phyloP scores from a whole-genome alignment of 2,888 invertebrate genomes.

The Temnothorax rugatulus region DNA sequence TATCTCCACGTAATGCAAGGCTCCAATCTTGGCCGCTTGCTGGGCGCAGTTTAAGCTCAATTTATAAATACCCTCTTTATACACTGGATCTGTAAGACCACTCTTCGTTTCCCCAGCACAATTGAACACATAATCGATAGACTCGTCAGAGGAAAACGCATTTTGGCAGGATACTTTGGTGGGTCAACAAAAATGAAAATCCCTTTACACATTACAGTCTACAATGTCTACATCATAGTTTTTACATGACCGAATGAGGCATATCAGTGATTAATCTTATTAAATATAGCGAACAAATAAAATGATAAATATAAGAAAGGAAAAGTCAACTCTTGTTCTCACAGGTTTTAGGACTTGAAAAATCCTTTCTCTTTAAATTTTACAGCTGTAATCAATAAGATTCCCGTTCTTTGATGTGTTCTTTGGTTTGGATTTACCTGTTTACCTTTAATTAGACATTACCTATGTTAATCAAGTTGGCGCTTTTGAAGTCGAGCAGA shows the following conservation, averaged over 20 bases:
- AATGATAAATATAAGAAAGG: neutral
- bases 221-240: neutral
- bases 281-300: neutral
- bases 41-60: constrained; percentile 94
- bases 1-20: constrained; percentile 92
- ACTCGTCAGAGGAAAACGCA: constrained; percentile 90
- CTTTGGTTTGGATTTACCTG: neutral
- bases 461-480: constrained; percentile 96
- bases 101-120: constrained; percentile 97
- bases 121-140: constrained; percentile 94
- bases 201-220: neutral
- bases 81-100: constrained; percentile 95
- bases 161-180: constrained; percentile 92
- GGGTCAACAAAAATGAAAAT: constrained; percentile 5
- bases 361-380: neutral
- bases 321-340: neutral
- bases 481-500: constrained; percentile 95
- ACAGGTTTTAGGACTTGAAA: neutral
- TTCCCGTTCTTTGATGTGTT: neutral
- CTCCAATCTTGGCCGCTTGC: constrained; percentile 90
- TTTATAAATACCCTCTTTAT: constrained; percentile 95
- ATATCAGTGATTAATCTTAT: neutral
- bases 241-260: neutral
- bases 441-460: constrained; percentile 65
- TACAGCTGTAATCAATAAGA: neutral